Percentiles rank a stretch among this genome's conserved stretches.
Conservation (phyloP, 2,888 invertebrate genomes). For the Cryptosula pallasiana region DNA sequence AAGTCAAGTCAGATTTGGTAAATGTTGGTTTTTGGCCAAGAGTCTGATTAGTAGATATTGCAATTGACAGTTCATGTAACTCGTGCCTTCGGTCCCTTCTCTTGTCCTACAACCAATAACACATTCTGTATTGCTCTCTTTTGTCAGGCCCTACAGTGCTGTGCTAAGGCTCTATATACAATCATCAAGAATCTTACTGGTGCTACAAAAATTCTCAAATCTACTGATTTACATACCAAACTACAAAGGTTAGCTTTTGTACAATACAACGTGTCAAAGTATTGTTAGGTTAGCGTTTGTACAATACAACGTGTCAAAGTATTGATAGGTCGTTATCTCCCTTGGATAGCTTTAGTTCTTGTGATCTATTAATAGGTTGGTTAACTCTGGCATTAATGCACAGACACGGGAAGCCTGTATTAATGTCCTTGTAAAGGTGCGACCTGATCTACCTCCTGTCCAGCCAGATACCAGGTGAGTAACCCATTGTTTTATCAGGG, state of each 20-base stretch:
- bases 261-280: no score
- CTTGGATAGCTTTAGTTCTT: no score
- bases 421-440: background rate
- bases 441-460: background rate
- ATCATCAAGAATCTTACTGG: slow-evolving; percentile 12
- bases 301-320: no score
- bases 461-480: background rate
- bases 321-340: no score
- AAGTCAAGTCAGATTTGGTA: background rate
- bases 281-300: no score
- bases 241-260: background rate
- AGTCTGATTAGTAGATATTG: no score
- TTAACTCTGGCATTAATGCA: slow-evolving; percentile 2
- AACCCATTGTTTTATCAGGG: no score
- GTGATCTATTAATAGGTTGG: background rate
- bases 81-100: no score
- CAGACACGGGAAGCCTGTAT: slow-evolving; percentile 7
- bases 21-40: no score
- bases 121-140: no score
- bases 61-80: no score
- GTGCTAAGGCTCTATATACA: slow-evolving; percentile 10
- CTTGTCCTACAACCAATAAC: no score
- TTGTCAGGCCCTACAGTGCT: background rate
- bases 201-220: slow-evolving; percentile 4
- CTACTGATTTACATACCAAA: background rate